phyloP scores from a whole-genome alignment of 2,113 vertebrate genomes.

The Trematomus loennbergii region DNA sequence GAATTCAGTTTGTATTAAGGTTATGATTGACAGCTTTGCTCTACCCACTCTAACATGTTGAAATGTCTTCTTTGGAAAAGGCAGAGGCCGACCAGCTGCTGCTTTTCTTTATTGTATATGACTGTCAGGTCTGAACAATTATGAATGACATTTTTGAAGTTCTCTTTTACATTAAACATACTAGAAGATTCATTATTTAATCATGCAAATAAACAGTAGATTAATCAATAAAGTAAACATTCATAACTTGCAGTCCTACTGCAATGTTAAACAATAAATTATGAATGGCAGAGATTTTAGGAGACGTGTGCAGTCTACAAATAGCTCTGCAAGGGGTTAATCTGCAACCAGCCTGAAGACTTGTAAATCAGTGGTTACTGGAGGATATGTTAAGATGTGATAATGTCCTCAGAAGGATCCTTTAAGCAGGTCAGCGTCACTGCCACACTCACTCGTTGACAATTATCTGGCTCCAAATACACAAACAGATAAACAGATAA shows the following conservation, averaged over 20 bases:
- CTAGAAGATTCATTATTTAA: not conserved
- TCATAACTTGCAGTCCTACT: no score
- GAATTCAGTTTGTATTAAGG: no score
- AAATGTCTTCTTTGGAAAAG: not conserved
- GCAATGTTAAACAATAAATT: not conserved
- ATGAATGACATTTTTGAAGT: not conserved
- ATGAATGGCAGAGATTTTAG: constrained; percentile 5
- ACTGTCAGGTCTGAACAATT: not conserved
- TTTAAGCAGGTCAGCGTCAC: constrained; percentile 59
- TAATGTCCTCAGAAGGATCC: constrained; percentile 61
- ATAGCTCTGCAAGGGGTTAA: constrained; percentile 41
- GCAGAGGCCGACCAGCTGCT: no score
- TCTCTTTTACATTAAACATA: not conserved
- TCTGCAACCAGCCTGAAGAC: constrained; percentile 43
- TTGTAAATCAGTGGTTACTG: constrained; percentile 65
- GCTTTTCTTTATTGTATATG: no score
- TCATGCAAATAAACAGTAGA: not conserved
- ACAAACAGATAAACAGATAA: constrained; percentile 20
- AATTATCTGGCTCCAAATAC: constrained; percentile 42
- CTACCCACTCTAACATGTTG: not conserved
- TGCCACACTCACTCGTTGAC: not conserved
- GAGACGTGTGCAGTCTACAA: constrained; percentile 17
- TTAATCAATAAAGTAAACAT: not conserved
- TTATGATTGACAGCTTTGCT: not conserved
- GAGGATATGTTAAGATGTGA: constrained; percentile 38